phyloP scores from a whole-genome alignment of 2,797 vertebrate species.

The Amazona ochrocephala region DNA sequence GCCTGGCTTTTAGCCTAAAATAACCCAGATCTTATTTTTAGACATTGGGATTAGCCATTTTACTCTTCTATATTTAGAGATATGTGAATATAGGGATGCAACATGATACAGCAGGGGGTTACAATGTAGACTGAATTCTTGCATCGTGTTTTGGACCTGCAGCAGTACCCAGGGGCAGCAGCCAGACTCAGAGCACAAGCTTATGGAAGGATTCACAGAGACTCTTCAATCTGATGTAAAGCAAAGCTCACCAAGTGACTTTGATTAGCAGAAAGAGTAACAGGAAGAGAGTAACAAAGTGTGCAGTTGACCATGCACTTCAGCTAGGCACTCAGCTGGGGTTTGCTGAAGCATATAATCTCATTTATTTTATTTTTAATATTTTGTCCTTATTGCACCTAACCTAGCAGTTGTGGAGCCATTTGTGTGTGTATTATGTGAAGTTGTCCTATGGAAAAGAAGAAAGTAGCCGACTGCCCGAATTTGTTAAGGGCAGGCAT shows the following conservation, averaged over 20 bases:
- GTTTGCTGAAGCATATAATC: neutral
- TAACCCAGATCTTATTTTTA: neutral
- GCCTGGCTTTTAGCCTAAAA: conserved; percentile 31
- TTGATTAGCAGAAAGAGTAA: neutral
- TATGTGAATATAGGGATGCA: neutral
- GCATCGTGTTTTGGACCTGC: neutral
- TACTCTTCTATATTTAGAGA: neutral
- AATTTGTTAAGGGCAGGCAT: neutral
- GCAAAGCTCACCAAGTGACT: neutral
- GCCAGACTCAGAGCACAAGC: neutral
- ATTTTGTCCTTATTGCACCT: neutral
- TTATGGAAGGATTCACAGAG: neutral
- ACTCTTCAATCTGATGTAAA: neutral
- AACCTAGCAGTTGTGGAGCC: neutral
- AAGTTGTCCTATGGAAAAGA: neutral
- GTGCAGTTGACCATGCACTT: neutral
- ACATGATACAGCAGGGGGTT: neutral
- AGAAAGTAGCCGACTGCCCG: neutral
- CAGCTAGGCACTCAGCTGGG: neutral
- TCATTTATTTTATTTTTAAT: conserved; percentile 20
- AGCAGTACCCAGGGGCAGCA: neutral
- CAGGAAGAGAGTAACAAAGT: neutral
- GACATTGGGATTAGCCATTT: neutral
- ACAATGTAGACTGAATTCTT: neutral
- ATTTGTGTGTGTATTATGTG: neutral